These are phyloP conservation scores for Sardinella longiceps DNA, from an alignment of 2,797 vertebrate genomes.

Conservation along the genomic window DNA sequence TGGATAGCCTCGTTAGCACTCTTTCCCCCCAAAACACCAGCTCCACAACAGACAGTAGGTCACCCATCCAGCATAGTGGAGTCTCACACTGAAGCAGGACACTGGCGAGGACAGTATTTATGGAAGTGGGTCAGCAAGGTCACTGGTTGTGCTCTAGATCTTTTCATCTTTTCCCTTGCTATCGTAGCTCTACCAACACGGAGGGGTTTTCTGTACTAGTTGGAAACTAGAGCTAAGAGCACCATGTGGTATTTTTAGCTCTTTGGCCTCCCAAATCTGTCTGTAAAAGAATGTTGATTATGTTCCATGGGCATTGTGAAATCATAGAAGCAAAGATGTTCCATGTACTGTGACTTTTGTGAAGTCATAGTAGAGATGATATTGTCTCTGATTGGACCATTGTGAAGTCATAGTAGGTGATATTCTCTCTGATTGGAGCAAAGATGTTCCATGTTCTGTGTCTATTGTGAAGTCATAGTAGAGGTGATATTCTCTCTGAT, in stretches of 20 bases:
- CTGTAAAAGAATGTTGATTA: conserved; percentile 10
- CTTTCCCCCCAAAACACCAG: neutral
- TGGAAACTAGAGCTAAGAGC: neutral
- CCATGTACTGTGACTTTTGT: no score
- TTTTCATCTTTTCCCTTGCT: neutral
- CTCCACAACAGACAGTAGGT: neutral
- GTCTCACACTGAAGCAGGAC: neutral
- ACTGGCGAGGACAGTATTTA: neutral
- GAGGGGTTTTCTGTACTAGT: neutral
- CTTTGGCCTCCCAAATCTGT: neutral
- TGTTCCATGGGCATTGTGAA: conserved; percentile 1
- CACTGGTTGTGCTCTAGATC: conserved; percentile 6
- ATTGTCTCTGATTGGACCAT: no score
- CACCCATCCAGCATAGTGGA: neutral
- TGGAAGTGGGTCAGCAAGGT: conserved; percentile 18
- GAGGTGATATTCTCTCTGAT: no score
- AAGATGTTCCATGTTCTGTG: neutral
- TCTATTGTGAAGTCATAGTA: neutral
- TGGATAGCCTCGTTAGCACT: neutral
- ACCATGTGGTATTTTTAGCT: neutral
- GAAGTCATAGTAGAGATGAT: neutral
- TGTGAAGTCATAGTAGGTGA: no score
- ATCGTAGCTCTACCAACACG: neutral
- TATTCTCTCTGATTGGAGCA: no score
- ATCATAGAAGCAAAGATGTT: neutral